These are phyloP conservation scores for Ceramica pisi DNA, from an alignment of 2,888 invertebrate species.

Conservation along the genomic window DNA sequence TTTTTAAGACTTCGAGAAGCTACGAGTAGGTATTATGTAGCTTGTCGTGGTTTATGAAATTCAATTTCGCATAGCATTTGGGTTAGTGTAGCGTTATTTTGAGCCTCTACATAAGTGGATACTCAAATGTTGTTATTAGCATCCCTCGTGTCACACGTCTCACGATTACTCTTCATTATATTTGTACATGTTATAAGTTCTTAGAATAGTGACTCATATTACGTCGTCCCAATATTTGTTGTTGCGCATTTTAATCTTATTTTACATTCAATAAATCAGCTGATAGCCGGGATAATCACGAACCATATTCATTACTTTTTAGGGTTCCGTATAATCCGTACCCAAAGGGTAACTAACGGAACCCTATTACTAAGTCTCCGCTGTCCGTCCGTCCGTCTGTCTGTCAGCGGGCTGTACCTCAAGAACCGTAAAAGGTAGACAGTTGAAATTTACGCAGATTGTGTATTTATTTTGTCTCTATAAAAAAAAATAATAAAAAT, in stretches of 20 bases:
- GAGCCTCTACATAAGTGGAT: slow-evolving; percentile 9
- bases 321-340: too few relatives aligned
- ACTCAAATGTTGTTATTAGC: slow-evolving; percentile 41
- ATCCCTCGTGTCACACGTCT: slow-evolving; percentile 27
- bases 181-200: slow-evolving; percentile 14
- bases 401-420: too few relatives aligned
- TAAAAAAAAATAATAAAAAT: too few relatives aligned
- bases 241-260: neutral
- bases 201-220: slow-evolving; percentile 39
- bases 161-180: slow-evolving; percentile 21
- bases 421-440: too few relatives aligned
- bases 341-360: too few relatives aligned
- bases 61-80: slow-evolving; percentile 7
- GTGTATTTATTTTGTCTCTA: too few relatives aligned
- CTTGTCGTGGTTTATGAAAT: neutral
- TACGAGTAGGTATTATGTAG: too few relatives aligned
- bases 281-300: neutral
- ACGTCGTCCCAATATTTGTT: neutral
- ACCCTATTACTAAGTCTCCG: too few relatives aligned
- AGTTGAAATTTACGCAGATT: too few relatives aligned
- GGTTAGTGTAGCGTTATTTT: slow-evolving; percentile 25
- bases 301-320: neutral
- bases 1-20: neutral
- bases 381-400: too few relatives aligned
- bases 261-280: neutral